Conservation (phyloP, 2,888 invertebrate species). For the Sphecodes monilicornis region DNA sequence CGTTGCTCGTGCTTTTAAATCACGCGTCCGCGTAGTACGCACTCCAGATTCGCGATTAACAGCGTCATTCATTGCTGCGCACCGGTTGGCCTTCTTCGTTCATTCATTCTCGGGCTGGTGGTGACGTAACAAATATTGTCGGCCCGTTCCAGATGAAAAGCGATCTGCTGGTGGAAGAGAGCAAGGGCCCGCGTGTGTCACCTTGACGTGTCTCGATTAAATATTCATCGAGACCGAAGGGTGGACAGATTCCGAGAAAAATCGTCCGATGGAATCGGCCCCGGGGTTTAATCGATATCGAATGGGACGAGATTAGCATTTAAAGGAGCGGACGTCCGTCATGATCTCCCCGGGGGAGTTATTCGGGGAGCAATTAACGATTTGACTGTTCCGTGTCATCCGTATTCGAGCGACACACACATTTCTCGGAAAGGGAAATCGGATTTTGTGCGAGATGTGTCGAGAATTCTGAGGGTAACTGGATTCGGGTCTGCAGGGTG, state of each 20-base stretch:
- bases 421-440: not conserved
- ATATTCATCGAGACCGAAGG: slow-evolving; percentile 25
- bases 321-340: slow-evolving; percentile 70
- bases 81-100: slow-evolving; percentile 36
- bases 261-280: slow-evolving; percentile 1
- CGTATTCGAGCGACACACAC: not conserved
- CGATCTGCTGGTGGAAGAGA: not conserved
- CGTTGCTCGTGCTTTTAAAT: slow-evolving; percentile 47
- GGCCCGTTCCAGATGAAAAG: slow-evolving; percentile 20
- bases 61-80: slow-evolving; percentile 44
- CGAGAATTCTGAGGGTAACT: not conserved
- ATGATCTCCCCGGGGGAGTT: slow-evolving; percentile 27
- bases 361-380: slow-evolving; percentile 15
- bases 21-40: slow-evolving; percentile 39
- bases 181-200: not conserved
- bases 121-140: slow-evolving; percentile 52
- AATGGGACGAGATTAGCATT: slow-evolving; percentile 69
- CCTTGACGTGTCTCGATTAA: slow-evolving; percentile 6
- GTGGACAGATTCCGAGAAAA: slow-evolving; percentile 16
- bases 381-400: not conserved
- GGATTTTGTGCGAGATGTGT: not conserved
- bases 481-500: not conserved
- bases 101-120: slow-evolving; percentile 44
- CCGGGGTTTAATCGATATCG: slow-evolving; percentile 69
- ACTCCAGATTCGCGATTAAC: slow-evolving; percentile 54